These are phyloP conservation scores for Falco cherrug DNA, from an alignment of 2,797 vertebrate genomes.

Conservation along the genomic window DNA sequence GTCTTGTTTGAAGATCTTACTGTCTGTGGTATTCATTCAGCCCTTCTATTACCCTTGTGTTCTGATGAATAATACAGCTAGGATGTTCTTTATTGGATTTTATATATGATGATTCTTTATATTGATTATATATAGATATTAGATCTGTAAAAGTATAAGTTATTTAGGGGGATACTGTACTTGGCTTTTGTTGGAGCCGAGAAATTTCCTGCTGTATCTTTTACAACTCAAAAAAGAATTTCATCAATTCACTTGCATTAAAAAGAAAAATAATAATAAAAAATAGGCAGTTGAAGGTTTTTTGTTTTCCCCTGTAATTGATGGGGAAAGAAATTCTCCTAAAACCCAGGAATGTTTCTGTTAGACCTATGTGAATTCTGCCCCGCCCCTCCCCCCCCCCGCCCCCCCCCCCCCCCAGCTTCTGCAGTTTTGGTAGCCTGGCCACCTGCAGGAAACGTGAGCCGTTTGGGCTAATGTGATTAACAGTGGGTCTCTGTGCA, in stretches of 20 bases:
- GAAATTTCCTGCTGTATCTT: neutral
- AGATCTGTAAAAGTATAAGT: neutral
- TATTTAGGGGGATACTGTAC: neutral
- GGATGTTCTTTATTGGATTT: neutral
- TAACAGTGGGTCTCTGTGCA: conserved; percentile 25
- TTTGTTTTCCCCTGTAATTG: neutral
- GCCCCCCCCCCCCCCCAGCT: neutral
- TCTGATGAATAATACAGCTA: neutral
- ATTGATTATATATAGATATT: neutral
- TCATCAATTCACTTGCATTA: neutral
- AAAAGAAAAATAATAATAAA: neutral
- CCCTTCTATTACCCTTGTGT: neutral
- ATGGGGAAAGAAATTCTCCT: neutral
- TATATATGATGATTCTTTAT: neutral
- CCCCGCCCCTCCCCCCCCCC: too few species aligned
- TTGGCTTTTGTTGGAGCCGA: neutral
- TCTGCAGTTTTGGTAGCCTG: conserved; percentile 1
- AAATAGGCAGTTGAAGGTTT: neutral
- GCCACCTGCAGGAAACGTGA: conserved; percentile 46
- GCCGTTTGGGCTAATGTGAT: neutral
- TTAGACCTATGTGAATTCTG: neutral
- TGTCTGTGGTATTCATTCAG: neutral
- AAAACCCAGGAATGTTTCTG: neutral
- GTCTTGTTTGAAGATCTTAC: neutral
- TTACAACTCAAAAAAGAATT: neutral